A percentile compares a stretch with the other conserved stretches of the same genome.
Conservation (phyloP, 2,797 vertebrate genomes). For the Siniperca scherzeri region DNA sequence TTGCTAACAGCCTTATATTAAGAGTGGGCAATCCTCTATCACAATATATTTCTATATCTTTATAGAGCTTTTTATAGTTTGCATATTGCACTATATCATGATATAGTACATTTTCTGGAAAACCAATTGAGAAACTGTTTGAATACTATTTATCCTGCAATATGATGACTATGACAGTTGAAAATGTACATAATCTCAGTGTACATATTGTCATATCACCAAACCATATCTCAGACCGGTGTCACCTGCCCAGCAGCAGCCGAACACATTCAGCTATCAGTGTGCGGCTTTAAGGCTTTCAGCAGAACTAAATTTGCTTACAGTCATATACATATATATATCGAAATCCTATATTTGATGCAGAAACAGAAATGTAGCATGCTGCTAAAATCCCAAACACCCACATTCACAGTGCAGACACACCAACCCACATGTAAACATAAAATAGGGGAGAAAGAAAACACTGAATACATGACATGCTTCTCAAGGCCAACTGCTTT, state of each 20-base stretch:
- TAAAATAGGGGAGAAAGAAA: background rate
- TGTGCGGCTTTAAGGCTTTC: no score
- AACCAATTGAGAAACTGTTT: background rate
- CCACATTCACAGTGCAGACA: constrained; percentile 33
- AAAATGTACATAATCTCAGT: background rate
- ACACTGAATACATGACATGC: constrained; percentile 44
- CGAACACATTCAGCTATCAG: background rate
- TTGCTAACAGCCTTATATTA: background rate
- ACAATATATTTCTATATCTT: background rate
- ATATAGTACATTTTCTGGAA: background rate
- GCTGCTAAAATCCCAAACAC: constrained; percentile 37
- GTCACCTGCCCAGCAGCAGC: background rate
- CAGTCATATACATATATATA: background rate
- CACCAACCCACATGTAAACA: constrained; percentile 40
- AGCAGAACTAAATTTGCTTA: background rate
- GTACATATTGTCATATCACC: background rate
- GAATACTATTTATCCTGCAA: background rate
- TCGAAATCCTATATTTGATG: constrained; percentile 6
- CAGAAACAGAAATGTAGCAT: constrained; percentile 45
- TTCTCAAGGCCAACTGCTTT: constrained; percentile 67
- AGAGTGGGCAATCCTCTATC: background rate
- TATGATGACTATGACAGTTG: background rate
- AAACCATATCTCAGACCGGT: background rate
- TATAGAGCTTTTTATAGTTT: background rate
- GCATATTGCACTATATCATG: background rate